Percentiles rank a stretch among this genome's conserved stretches.
phyloP scores from a whole-genome alignment of 2,888 invertebrate genomes.

The Caenorhabditis zanzibari region DNA sequence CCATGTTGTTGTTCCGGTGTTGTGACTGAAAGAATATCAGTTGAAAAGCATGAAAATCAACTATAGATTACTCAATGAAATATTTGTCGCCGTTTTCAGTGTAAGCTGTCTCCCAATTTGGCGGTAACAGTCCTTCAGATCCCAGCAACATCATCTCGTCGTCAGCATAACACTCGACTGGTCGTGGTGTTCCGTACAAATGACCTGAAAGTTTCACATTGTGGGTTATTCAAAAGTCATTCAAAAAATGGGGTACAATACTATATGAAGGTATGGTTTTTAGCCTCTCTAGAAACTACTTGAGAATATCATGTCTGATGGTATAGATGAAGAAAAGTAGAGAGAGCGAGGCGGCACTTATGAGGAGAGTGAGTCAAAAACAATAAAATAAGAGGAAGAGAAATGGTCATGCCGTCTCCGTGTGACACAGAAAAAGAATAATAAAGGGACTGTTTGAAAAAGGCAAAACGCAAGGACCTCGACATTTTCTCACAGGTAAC shows the following conservation, averaged over 20 bases:
- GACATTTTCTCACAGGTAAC: slow-evolving; percentile 25
- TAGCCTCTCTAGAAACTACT: slow-evolving; percentile 1
- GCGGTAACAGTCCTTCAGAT: slow-evolving; percentile 88
- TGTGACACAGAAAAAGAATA: slow-evolving; percentile 32
- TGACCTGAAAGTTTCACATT: slow-evolving; percentile 73
- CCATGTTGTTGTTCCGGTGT: slow-evolving; percentile 97
- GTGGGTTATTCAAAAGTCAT: not conserved
- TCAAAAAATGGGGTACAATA: not conserved
- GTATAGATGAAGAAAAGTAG: slow-evolving; percentile 23
- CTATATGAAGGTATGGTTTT: not conserved
- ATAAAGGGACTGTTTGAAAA: slow-evolving; percentile 30
- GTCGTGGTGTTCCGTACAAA: slow-evolving; percentile 81
- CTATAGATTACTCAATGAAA: slow-evolving; percentile 90
- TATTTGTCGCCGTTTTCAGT: slow-evolving; percentile 97
- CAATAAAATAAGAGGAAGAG: slow-evolving; percentile 46
- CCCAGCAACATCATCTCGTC: slow-evolving; percentile 68
- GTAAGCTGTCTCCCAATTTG: slow-evolving; percentile 98
- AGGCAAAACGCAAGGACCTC: slow-evolving; percentile 20
- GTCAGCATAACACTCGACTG: slow-evolving; percentile 71
- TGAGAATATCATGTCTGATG: slow-evolving; percentile 6
- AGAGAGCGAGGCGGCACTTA: slow-evolving; percentile 41
- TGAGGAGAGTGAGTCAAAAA: slow-evolving; percentile 56
- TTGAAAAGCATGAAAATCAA: no score
- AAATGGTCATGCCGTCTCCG: slow-evolving; percentile 50
- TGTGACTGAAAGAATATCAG: slow-evolving; percentile 88